A percentile compares a stretch with the other conserved stretches of the same genome.
Conservation (phyloP, 2,888 invertebrate species). For the Sarcophaga rosellei region DNA sequence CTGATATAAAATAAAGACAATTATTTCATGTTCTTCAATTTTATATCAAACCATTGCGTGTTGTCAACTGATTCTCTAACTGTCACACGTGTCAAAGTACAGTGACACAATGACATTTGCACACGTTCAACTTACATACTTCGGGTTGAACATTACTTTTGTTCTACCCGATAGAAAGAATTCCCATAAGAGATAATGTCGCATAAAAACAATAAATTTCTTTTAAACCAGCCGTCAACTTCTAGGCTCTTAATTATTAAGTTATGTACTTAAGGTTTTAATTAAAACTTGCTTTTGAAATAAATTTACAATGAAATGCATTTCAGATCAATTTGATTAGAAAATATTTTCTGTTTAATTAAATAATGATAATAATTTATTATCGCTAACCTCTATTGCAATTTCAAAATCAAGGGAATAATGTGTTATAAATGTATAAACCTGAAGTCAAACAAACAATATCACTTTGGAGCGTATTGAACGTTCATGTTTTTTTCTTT, state of each 20-base stretch:
- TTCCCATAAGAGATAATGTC: neutral
- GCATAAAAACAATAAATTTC: neutral
- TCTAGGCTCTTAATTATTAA: neutral
- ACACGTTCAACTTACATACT: too few relatives aligned
- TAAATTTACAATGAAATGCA: conserved; percentile 26
- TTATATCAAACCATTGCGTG: too few relatives aligned
- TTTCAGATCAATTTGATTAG: neutral
- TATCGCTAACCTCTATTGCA: neutral
- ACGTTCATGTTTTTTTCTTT: conserved; percentile 13
- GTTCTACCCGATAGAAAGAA: too few relatives aligned
- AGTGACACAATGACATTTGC: too few relatives aligned
- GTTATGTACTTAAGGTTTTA: neutral
- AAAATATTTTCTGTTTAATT: neutral
- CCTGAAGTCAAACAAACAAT: conserved; percentile 41
- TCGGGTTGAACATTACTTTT: too few relatives aligned
- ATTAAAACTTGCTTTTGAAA: neutral
- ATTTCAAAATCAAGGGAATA: conserved; percentile 56
- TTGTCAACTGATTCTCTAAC: too few relatives aligned
- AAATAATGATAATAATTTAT: conserved; percentile 33
- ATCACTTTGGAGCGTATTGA: conserved; percentile 3
- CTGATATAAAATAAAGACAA: too few relatives aligned
- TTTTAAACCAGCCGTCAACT: neutral
- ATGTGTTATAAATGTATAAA: conserved; percentile 46
- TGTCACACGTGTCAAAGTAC: too few relatives aligned
- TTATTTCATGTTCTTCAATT: too few relatives aligned